Evolutionary conservation across 2,113 vertebrate species (phyloP).

Genomic region (Cacatua alba): DNA sequence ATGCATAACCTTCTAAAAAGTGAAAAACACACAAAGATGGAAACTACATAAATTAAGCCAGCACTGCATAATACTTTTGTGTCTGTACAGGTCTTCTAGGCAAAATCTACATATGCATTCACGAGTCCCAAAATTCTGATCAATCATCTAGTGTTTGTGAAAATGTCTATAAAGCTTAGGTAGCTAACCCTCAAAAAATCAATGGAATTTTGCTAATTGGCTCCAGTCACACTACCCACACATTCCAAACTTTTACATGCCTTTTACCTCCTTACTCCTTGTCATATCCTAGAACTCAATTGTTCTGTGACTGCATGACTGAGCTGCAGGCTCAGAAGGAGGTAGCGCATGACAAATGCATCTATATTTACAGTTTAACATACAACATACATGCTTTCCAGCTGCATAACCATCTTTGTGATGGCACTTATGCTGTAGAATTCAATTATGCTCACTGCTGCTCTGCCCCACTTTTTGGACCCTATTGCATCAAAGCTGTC

Average conservation of each 20-base stretch:
- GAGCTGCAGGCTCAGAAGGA: not conserved
- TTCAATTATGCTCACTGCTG: not conserved
- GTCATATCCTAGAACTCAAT: not conserved
- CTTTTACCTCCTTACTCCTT: not conserved
- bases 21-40: not conserved
- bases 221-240: not conserved
- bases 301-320: not conserved
- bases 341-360: not conserved
- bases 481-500: not conserved
- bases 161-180: not conserved
- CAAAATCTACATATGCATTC: not conserved
- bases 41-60: not conserved
- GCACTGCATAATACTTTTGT: fast-evolving
- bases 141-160: not conserved
- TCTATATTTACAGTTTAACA: not conserved
- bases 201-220: not conserved
- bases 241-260: not conserved
- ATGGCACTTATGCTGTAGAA: not conserved
- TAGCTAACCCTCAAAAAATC: not conserved
- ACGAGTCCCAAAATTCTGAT: not conserved
- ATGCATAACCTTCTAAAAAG: not conserved
- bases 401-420: not conserved
- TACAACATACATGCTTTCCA: not conserved
- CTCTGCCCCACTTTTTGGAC: not conserved
- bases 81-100: not conserved